A percentile compares a stretch with the other conserved stretches of the same genome.
These are phyloP conservation scores for Aphidius gifuensis DNA, from an alignment of 1,140 invertebrate genomes.

Conservation along the genomic window DNA sequence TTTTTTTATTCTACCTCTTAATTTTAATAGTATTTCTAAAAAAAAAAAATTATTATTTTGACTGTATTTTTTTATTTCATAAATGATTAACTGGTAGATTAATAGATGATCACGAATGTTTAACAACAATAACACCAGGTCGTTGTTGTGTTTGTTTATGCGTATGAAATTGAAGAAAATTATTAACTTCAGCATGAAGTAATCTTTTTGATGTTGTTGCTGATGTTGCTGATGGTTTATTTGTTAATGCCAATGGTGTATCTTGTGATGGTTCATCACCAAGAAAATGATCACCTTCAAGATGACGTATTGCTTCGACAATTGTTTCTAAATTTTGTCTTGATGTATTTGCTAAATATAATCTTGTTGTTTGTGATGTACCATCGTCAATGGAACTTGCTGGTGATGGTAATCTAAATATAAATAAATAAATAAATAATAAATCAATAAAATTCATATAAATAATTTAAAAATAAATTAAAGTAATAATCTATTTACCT, in stretches of 20 bases:
- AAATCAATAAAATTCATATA: background rate
- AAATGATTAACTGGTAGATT: background rate
- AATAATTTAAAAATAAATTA: background rate
- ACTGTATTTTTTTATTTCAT: constrained; percentile 1
- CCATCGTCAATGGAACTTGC: constrained; percentile 58
- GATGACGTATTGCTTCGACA: constrained; percentile 92
- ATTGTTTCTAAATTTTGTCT: constrained; percentile 95
- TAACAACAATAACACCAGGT: constrained; percentile 83
- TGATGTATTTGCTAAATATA: constrained; percentile 77
- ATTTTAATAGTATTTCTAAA: too few species aligned
- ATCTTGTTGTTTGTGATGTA: constrained; percentile 55
- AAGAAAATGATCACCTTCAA: constrained; percentile 92
- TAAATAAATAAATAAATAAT: constrained; percentile 11
- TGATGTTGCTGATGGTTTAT: constrained; percentile 46
- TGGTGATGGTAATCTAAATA: constrained; percentile 58
- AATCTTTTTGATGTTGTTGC: constrained; percentile 38
- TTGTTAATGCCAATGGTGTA: constrained; percentile 72
- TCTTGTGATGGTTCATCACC: constrained; percentile 69
- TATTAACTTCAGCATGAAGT: constrained; percentile 63
- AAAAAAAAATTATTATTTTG: constrained; percentile 1
- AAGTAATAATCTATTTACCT: constrained; percentile 41
- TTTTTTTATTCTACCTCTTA: too few species aligned
- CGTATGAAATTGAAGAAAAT: constrained; percentile 62
- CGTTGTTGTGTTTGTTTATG: constrained; percentile 66
- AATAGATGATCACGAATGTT: constrained; percentile 65